Percentiles rank a stretch among this genome's conserved stretches.
These are phyloP conservation scores for Acipenser oxyrinchus DNA, from an alignment of 2,797 vertebrate species.

Conservation along the genomic window DNA sequence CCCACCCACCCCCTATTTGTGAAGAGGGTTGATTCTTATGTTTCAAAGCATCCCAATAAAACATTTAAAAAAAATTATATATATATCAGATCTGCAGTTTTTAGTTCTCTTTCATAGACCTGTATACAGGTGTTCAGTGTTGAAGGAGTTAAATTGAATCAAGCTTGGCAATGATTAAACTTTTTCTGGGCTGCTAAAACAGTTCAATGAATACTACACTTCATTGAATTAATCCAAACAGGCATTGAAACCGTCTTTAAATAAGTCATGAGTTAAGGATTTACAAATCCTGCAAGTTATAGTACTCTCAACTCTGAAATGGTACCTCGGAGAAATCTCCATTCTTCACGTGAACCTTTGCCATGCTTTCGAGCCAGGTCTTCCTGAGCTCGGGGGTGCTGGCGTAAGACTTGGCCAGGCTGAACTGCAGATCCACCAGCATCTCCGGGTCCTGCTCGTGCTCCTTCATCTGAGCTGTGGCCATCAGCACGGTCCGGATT, in stretches of 20 bases:
- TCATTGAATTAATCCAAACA: background rate
- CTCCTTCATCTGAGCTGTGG: slow-evolving; percentile 93
- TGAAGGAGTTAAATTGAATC: no score
- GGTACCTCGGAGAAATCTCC: slow-evolving; percentile 88
- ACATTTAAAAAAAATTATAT: no score
- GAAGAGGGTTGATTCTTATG: no score
- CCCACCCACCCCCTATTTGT: no score
- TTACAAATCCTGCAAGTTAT: background rate
- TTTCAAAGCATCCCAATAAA: no score
- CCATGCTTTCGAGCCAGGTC: slow-evolving; percentile 96
- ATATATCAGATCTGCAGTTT: no score
- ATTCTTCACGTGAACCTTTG: slow-evolving; percentile 88
- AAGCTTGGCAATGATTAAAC: no score
- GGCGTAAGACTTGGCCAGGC: slow-evolving; percentile 89
- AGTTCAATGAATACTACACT: no score
- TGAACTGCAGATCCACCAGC: slow-evolving; percentile 92
- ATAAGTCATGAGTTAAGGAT: background rate
- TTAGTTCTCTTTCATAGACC: no score
- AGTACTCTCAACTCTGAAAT: background rate
- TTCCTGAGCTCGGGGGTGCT: slow-evolving; percentile 90
- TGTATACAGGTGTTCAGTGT: no score
- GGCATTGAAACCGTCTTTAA: background rate
- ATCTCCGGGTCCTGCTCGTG: slow-evolving; percentile 93
- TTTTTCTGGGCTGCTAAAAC: no score
- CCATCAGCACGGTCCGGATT: slow-evolving; percentile 94